Evolutionary conservation across 2,113 vertebrate species (phyloP).

Genomic region (Elaphurus davidianus): DNA sequence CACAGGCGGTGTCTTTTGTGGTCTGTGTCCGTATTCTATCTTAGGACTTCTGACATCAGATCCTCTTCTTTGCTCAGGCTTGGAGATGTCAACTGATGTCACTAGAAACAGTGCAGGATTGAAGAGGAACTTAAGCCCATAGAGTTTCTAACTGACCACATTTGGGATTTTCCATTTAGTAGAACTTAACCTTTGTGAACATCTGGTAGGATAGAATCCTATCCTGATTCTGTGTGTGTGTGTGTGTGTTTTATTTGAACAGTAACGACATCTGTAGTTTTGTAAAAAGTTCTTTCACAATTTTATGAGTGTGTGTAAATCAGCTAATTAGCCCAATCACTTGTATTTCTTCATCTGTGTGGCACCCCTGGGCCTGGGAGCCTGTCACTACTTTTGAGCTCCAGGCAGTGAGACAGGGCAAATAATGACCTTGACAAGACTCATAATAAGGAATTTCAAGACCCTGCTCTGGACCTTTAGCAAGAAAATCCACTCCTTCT

Average conservation of each 20-base stretch:
- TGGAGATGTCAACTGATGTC: neutral
- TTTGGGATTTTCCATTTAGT: neutral
- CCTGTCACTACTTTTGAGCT: conserved; percentile 12
- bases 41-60: neutral
- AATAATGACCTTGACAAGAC: neutral
- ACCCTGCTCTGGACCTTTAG: neutral
- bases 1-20: neutral
- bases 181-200: neutral
- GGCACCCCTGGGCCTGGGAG: conserved; percentile 14
- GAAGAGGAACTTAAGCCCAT: neutral
- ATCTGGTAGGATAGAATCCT: neutral
- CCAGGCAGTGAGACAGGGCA: neutral
- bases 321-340: conserved; percentile 46
- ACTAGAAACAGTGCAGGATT: neutral
- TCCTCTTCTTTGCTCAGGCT: neutral
- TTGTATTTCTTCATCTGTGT: conserved; percentile 56
- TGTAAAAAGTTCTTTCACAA: conserved; percentile 42
- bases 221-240: neutral
- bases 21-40: neutral
- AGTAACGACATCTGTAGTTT: conserved; percentile 8
- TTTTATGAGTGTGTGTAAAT: conserved; percentile 42
- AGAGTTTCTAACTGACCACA: neutral
- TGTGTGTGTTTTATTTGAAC: neutral
- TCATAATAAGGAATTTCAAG: conserved; percentile 1
- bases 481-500: neutral